These are phyloP conservation scores for Mugil cephalus DNA, from an alignment of 2,113 vertebrate species.

Conservation along the genomic window DNA sequence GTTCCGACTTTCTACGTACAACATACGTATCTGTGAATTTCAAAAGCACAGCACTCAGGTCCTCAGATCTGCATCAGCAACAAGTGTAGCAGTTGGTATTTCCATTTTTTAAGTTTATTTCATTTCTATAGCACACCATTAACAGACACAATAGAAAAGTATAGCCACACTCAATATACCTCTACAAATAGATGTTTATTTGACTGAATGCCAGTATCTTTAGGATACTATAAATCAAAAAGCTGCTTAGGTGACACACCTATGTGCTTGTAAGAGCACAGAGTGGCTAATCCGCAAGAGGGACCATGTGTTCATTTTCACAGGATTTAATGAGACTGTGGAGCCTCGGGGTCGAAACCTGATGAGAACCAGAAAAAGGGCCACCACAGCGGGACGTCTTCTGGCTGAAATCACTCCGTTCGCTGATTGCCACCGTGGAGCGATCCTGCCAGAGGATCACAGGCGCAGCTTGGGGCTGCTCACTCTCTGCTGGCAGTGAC, in stretches of 20 bases:
- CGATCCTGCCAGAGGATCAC: slow-evolving; percentile 38
- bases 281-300: slow-evolving; percentile 8
- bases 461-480: slow-evolving; percentile 35
- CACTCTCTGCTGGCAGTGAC: slow-evolving; percentile 34
- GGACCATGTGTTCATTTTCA: slow-evolving; percentile 31
- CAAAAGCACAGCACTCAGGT: no score
- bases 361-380: slow-evolving; percentile 13
- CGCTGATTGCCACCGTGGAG: slow-evolving; percentile 45
- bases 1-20: no score
- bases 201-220: no score
- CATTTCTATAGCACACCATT: no score
- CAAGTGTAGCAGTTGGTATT: no score
- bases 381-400: slow-evolving; percentile 18
- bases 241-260: background rate
- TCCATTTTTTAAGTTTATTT: no score
- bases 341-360: background rate
- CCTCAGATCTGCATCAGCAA: no score
- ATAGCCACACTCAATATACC: no score
- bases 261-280: background rate
- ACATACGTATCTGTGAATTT: no score
- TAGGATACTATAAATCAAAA: no score
- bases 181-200: no score
- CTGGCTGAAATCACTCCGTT: slow-evolving; percentile 31
- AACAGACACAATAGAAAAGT: no score
- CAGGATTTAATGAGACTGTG: slow-evolving; percentile 23